These are phyloP conservation scores for Cynocephalus volans DNA, from an alignment of 2,113 vertebrate genomes.

Conservation along the genomic window DNA sequence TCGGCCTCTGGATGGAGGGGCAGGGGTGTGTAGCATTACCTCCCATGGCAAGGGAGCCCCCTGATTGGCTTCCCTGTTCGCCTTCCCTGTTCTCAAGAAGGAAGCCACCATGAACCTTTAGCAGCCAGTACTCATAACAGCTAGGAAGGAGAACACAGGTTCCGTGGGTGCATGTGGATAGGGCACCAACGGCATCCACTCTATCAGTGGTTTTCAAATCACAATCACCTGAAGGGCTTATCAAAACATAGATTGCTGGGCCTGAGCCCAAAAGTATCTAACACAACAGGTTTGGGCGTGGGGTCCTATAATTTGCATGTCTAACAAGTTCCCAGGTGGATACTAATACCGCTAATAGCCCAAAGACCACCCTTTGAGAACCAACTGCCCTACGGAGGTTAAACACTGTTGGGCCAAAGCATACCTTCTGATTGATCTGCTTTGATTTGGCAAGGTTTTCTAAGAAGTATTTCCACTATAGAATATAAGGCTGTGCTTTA, in stretches of 20 bases:
- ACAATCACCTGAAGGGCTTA: neutral
- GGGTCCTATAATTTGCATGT: neutral
- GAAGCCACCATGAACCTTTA: neutral
- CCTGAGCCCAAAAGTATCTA: neutral
- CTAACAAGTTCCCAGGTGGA: neutral
- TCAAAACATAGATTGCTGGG: neutral
- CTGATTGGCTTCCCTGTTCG: neutral
- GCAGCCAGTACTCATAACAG: neutral
- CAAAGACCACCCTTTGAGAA: neutral
- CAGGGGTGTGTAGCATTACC: neutral
- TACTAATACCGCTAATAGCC: neutral
- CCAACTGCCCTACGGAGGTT: neutral
- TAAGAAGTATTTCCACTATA: neutral
- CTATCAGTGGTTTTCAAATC: neutral
- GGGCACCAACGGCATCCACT: neutral
- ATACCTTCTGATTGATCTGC: neutral
- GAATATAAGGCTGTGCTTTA: neutral
- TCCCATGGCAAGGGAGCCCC: neutral
- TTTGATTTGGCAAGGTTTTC: neutral
- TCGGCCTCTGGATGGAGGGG: neutral
- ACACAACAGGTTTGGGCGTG: neutral
- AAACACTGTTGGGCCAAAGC: neutral
- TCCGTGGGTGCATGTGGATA: fast-evolving
- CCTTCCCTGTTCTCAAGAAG: neutral
- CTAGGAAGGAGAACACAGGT: neutral